These are phyloP conservation scores for Catocala nupta DNA, from an alignment of 2,888 invertebrate species.

Conservation along the genomic window DNA sequence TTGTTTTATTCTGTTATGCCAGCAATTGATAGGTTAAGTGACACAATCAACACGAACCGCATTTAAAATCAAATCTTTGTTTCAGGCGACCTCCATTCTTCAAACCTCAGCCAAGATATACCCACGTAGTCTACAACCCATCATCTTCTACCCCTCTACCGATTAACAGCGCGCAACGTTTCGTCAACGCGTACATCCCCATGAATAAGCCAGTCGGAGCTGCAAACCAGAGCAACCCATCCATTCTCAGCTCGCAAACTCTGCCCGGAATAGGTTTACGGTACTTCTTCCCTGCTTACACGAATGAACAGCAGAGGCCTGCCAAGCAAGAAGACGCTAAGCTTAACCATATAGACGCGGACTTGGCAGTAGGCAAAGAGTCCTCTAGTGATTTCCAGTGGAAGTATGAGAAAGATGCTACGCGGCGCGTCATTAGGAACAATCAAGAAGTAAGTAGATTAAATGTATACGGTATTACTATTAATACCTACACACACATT, in stretches of 20 bases:
- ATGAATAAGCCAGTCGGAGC: slow-evolving; percentile 33
- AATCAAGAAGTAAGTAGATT: slow-evolving; percentile 68
- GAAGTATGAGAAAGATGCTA: slow-evolving; percentile 77
- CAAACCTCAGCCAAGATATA: slow-evolving; percentile 78
- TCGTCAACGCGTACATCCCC: slow-evolving; percentile 78
- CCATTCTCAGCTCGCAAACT: slow-evolving; percentile 74
- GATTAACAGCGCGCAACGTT: slow-evolving; percentile 75
- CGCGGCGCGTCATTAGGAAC: slow-evolving; percentile 66
- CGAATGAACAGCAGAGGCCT: slow-evolving; percentile 55
- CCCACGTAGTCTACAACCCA: slow-evolving; percentile 69
- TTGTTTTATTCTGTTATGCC: too few species aligned
- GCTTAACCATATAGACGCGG: slow-evolving; percentile 72
- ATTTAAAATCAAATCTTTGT: slow-evolving; percentile 21
- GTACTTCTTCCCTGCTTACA: slow-evolving; percentile 75
- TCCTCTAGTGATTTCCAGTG: slow-evolving; percentile 73
- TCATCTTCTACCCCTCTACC: slow-evolving; percentile 56
- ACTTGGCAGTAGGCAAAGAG: slow-evolving; percentile 61
- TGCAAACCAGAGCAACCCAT: slow-evolving; percentile 32
- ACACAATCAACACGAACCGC: too few species aligned
- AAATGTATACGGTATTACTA: not conserved
- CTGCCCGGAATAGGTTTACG: slow-evolving; percentile 78
- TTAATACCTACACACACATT: not conserved
- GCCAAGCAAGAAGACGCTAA: slow-evolving; percentile 72
- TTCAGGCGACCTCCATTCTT: slow-evolving; percentile 79
- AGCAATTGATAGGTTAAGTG: too few species aligned